Base-by-base conservation (phyloP, 2,888 invertebrate genomes). In the Protodeltote pygarga region DNA sequence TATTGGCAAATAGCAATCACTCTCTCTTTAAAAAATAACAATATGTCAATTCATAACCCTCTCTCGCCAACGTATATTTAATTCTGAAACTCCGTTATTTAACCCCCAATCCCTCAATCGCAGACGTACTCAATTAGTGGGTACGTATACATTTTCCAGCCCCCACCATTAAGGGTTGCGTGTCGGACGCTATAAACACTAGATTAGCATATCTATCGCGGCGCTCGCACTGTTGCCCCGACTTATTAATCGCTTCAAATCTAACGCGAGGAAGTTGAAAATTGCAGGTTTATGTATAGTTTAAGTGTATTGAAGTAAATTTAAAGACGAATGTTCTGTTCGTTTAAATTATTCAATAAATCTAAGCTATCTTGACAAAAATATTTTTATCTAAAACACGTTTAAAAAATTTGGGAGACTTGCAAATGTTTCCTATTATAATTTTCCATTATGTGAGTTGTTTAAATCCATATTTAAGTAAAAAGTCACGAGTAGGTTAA, bases 161-260 rank as follows among this genome's bases (percentile, higher is more conserved):
- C 55, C 57, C 11, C 37, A 23, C 49, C 58, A 23, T 34, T 47
- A 34, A 20, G 23, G 19, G 24, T 73, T 27, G 68, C 74, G 74
- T 75, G 74, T 65, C 66, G 52, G 28, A 20, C 19, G 55, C 74
- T 50, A 71, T 74, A 74, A 71, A 62, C 62, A 46, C 41, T 55
- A 63, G 53, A 73, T 73, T 71, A 71, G 67, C 74, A 73, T 75
- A 72, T 71, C 65, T 71, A 61, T 54, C 58, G 42, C 51, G 25
- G 21, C 60, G 60, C 59, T 37, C 3, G 48, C 44, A 20, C 31
- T 48, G 33, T 6, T 40, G 47, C 42, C 11, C 34, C 31, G 37
- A 23, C 47, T 47, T 40, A 44, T 41, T 52, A 54, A 58, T 55
- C 45, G 37, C 24, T 52, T 41, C 23, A 25, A 46, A 49, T 38